These are phyloP conservation scores for Geococcyx californianus DNA, from an alignment of 2,113 vertebrate genomes.

Conservation along the genomic window DNA sequence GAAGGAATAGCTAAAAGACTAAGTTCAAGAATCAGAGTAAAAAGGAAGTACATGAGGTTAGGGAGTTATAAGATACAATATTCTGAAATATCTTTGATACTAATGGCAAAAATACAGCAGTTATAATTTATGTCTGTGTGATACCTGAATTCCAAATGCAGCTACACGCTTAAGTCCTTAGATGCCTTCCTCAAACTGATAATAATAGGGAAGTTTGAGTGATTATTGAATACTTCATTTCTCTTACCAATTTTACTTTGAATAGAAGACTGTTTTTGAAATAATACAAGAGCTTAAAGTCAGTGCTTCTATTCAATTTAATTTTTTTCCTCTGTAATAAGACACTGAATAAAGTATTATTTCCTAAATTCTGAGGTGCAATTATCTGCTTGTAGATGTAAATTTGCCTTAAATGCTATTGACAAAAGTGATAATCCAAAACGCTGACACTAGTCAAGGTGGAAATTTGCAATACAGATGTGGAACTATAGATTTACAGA, in stretches of 20 bases:
- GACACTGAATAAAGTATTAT: neutral
- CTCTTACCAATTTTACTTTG: neutral
- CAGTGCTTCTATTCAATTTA: neutral
- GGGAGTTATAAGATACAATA: neutral
- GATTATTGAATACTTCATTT: neutral
- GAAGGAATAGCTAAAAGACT: neutral
- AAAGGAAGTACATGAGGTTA: neutral
- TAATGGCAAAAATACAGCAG: neutral
- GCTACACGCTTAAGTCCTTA: neutral
- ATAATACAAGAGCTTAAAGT: neutral
- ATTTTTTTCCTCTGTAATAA: neutral
- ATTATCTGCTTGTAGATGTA: neutral
- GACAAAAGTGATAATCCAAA: neutral
- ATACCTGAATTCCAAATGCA: neutral
- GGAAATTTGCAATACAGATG: neutral
- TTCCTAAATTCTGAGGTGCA: neutral
- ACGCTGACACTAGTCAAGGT: neutral
- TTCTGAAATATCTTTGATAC: neutral
- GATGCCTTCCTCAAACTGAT: neutral
- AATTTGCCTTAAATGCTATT: neutral
- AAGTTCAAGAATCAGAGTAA: neutral
- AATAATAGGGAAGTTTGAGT: neutral
- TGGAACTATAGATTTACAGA: neutral
- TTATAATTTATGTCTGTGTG: neutral
- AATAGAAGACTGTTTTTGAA: neutral